Evolutionary conservation across 2,888 invertebrate species (phyloP).

Genomic region (Pandemis cinnamomeana): DNA sequence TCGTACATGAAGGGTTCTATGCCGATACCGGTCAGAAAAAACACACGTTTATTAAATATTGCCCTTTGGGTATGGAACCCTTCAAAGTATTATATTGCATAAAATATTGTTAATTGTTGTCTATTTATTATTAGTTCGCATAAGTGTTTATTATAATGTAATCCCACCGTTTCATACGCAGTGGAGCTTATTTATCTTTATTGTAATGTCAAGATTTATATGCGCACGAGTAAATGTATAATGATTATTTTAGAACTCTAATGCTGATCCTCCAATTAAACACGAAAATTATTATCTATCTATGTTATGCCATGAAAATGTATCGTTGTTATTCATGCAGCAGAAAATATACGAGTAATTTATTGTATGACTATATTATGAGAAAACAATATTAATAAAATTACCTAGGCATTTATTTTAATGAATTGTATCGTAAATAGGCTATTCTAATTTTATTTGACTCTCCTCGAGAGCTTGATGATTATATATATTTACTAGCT

Average conservation of each 20-base stretch:
- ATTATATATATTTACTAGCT: not conserved
- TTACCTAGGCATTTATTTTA: not conserved
- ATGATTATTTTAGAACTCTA: not conserved
- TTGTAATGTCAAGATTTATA: not conserved
- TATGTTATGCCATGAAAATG: no score
- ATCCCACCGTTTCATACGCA: not conserved
- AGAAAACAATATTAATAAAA: no score
- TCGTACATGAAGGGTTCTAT: no score
- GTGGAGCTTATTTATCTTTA: not conserved
- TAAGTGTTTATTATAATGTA: not conserved
- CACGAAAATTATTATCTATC: no score
- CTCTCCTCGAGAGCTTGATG: not conserved
- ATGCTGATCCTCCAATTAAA: not conserved
- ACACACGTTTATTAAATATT: no score
- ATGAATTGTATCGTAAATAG: not conserved
- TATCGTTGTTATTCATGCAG: no score
- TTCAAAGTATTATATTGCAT: not conserved
- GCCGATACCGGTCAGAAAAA: no score
- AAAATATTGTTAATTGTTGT: not conserved
- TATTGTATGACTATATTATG: no score
- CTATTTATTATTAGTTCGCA: conserved; percentile 3
- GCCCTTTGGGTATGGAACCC: no score
- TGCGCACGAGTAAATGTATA: not conserved
- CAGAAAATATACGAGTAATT: no score
- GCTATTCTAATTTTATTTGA: not conserved